Evolutionary conservation across 1,140 invertebrate genomes (phyloP).

Genomic region (Cydia pomonella): DNA sequence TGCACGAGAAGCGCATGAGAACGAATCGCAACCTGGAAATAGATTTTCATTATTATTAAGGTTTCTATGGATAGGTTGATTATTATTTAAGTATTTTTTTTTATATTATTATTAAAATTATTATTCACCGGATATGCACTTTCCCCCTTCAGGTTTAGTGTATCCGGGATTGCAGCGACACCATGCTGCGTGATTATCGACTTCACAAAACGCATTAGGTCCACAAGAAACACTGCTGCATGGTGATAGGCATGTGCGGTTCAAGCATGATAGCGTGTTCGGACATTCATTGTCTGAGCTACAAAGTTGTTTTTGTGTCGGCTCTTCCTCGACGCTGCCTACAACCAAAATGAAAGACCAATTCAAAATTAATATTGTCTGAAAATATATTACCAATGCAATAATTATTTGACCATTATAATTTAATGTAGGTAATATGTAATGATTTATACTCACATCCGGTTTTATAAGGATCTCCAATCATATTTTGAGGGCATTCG

Average conservation of each 20-base stretch:
- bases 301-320: slow-evolving; percentile 82
- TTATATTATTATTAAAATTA: slow-evolving; percentile 18
- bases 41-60: slow-evolving; percentile 42
- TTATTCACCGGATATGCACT: slow-evolving; percentile 88
- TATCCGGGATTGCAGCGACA: slow-evolving; percentile 93
- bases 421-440: too few relatives aligned
- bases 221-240: slow-evolving; percentile 90
- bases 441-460: slow-evolving; percentile 84
- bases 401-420: too few relatives aligned
- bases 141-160: slow-evolving; percentile 86
- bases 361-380: slow-evolving; percentile 23
- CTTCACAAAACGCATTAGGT: slow-evolving; percentile 91
- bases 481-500: slow-evolving; percentile 89
- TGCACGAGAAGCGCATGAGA: slow-evolving; percentile 90
- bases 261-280: slow-evolving; percentile 88
- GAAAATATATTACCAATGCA: too few relatives aligned
- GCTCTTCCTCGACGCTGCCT: slow-evolving; percentile 60
- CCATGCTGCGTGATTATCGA: slow-evolving; percentile 93
- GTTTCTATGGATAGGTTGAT: neutral
- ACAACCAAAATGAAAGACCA: slow-evolving; percentile 39
- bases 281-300: slow-evolving; percentile 88
- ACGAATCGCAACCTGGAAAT: slow-evolving; percentile 86
- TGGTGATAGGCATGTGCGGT: slow-evolving; percentile 90
- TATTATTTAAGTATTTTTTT: neutral
- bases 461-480: slow-evolving; percentile 90